Conservation (phyloP, 2,113 vertebrate species). For the Pristiophorus japonicus region DNA sequence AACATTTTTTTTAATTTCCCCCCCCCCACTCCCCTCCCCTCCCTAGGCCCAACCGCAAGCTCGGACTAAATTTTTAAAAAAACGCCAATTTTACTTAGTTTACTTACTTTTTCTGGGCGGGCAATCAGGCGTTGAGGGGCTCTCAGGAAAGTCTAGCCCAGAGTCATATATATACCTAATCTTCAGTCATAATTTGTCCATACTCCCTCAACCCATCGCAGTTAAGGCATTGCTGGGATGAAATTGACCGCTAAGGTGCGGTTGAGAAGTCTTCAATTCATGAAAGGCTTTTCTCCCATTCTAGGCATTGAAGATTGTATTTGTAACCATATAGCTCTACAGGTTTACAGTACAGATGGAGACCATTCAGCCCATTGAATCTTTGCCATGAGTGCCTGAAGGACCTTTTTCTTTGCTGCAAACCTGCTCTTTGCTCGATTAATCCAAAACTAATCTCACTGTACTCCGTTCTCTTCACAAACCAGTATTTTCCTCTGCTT, state of each 20-base stretch:
- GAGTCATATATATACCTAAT: neutral
- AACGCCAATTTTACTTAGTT: too few species aligned
- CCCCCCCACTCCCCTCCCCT: too few species aligned
- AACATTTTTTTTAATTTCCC: too few species aligned
- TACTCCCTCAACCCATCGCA: neutral
- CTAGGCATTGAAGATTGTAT: neutral
- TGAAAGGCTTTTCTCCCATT: neutral
- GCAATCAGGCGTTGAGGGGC: too few species aligned
- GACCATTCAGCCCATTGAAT: neutral
- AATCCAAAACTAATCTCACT: too few species aligned
- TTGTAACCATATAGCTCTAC: neutral
- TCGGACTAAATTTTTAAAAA: too few species aligned
- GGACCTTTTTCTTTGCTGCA: neutral
- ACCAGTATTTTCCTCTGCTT: too few species aligned
- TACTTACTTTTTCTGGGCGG: too few species aligned
- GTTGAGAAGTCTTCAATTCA: neutral
- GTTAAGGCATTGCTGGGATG: neutral
- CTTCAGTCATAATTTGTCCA: neutral
- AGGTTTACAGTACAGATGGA: neutral
- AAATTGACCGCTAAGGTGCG: neutral
- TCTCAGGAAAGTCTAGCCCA: too few species aligned
- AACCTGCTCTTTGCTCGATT: neutral
- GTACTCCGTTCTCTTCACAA: too few species aligned
- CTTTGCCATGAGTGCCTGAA: neutral
- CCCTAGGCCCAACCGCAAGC: too few species aligned